A percentile compares a stretch with the other conserved stretches of the same genome.
Evolutionary conservation across 2,888 invertebrate genomes (phyloP).

Genomic region (Atethmia centrago): DNA sequence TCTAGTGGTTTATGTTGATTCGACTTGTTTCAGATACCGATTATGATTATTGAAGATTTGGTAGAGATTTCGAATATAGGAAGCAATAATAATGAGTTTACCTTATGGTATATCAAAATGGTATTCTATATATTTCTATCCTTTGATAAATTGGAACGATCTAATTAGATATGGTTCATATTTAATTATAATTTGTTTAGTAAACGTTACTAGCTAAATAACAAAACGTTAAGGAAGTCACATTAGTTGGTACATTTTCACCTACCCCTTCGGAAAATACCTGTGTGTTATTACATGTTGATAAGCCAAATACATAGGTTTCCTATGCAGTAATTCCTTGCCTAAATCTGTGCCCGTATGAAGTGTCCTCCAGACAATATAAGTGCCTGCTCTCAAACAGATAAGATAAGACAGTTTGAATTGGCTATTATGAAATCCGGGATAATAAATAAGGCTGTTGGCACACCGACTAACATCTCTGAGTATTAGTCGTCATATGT

Average conservation of each 20-base stretch:
- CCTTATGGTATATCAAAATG: neutral
- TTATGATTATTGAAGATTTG: neutral
- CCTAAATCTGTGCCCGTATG: constrained; percentile 55
- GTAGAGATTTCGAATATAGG: neutral
- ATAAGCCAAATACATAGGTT: constrained; percentile 12
- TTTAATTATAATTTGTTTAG: neutral
- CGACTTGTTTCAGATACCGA: neutral
- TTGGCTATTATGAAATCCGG: constrained; percentile 62
- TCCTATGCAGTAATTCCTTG: constrained; percentile 43
- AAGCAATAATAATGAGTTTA: neutral
- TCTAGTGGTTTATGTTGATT: constrained; percentile 15
- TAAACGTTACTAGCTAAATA: neutral
- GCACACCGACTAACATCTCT: constrained; percentile 21
- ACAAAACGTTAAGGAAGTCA: neutral
- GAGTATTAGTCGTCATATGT: neutral
- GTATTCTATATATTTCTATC: neutral
- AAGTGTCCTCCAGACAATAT: constrained; percentile 52
- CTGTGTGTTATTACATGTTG: neutral
- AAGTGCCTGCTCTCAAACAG: constrained; percentile 59
- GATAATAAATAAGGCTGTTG: constrained; percentile 55
- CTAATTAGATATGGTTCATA: neutral
- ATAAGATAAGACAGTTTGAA: constrained; percentile 66
- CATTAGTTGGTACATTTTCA: neutral
- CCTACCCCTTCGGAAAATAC: neutral
- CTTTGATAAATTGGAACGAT: constrained; percentile 1